These are phyloP conservation scores for Drosophila melanosoma DNA, from an alignment of 2,888 invertebrate genomes.

Conservation along the genomic window DNA sequence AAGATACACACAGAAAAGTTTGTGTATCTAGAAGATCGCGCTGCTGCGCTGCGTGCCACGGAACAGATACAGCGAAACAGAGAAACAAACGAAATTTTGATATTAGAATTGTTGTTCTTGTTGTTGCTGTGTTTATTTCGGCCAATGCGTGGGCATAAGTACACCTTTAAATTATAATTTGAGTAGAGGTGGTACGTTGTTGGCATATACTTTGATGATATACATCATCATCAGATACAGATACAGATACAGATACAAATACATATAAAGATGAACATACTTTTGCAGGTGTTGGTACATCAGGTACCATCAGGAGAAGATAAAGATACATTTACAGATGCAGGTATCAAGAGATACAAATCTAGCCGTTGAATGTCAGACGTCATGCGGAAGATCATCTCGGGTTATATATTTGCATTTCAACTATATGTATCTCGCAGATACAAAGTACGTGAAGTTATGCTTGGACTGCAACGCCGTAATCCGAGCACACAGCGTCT, in stretches of 20 bases:
- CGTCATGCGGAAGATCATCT: constrained; percentile 70
- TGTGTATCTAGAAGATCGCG: constrained; percentile 61
- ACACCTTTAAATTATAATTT: constrained; percentile 44
- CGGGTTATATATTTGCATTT: constrained; percentile 9
- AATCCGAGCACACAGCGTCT: constrained; percentile 60
- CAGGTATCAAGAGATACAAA: constrained; percentile 2
- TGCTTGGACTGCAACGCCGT: constrained; percentile 67
- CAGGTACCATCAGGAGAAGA: constrained; percentile 5
- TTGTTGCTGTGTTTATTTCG: constrained; percentile 40
- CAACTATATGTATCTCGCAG: constrained; percentile 34
- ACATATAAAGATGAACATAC: constrained; percentile 8
- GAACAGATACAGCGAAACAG: constrained; percentile 24
- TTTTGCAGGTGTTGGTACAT: constrained; percentile 4
- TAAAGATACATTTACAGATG: constrained; percentile 11
- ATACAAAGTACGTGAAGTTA: constrained; percentile 72
- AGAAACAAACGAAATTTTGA: constrained; percentile 46
- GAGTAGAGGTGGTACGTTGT: constrained; percentile 22
- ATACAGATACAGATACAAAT: constrained; percentile 11
- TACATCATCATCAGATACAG: constrained; percentile 12
- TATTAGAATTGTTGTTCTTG: constrained; percentile 5
- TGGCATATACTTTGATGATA: constrained; percentile 14
- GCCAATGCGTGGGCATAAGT: constrained; percentile 48
- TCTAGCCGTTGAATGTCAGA: constrained; percentile 32
- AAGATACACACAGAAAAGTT: constrained; percentile 41
- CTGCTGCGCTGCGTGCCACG: constrained; percentile 36